These are phyloP conservation scores for Stegodyphus mimosarum DNA, from an alignment of 1,140 invertebrate genomes.

Conservation along the genomic window DNA sequence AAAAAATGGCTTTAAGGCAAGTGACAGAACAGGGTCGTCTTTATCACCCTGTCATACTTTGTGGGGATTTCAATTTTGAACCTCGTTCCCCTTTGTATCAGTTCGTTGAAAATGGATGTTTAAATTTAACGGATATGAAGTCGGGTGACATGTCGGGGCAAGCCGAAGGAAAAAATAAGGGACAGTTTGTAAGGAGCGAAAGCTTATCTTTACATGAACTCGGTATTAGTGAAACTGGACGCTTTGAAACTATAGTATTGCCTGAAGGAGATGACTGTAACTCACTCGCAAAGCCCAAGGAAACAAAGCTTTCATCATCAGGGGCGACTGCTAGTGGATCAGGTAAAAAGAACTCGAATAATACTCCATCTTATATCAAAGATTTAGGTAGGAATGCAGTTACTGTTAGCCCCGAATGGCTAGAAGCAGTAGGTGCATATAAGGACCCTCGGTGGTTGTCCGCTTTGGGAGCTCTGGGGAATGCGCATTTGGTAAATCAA, in stretches of 20 bases:
- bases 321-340: neutral
- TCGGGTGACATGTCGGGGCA: constrained; percentile 66
- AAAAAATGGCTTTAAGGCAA: constrained; percentile 76
- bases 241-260: neutral
- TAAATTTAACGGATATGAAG: constrained; percentile 72
- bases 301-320: neutral
- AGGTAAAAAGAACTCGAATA: neutral
- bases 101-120: constrained; percentile 77
- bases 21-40: constrained; percentile 64
- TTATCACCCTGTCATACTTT: constrained; percentile 83
- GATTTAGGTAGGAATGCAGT: neutral
- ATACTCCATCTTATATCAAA: neutral
- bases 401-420: neutral
- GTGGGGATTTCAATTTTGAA: constrained; percentile 90
- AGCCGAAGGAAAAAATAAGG: constrained; percentile 38
- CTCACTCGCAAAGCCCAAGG: neutral
- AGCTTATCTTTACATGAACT: constrained; percentile 21
- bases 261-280: neutral
- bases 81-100: constrained; percentile 79
- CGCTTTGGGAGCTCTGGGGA: neutral
- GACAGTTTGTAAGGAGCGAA: neutral
- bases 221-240: constrained; percentile 11
- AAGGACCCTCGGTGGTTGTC: constrained; percentile 5
- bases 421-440: neutral
- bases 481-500: neutral